Base-by-base conservation (phyloP, 2,797 vertebrate species). In the Melanogrammus aeglefinus region DNA sequence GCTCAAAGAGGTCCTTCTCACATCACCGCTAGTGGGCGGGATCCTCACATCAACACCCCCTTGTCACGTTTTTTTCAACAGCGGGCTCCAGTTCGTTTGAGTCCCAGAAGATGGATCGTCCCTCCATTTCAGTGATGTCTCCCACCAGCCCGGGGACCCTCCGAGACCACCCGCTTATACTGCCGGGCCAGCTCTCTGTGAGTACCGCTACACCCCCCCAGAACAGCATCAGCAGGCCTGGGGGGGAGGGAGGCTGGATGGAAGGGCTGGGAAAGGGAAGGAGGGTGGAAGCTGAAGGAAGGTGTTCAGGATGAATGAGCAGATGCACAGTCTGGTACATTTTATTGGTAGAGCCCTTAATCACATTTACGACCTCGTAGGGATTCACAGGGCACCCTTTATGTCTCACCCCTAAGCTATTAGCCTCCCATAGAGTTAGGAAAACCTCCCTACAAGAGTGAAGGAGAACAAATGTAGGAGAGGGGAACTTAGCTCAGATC, bases 1-100 rank as follows among this genome's bases (percentile, higher is more conserved):
- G n/a, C n/a, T 27, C 10, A 1, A 5, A 69, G 63, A n/a, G 0
- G 16, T 51, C 1, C 18, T 18, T 3, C 47, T 51, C 47, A 21
- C 47, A 51, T 2, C 47, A 29, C 66, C 27, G 9, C 8, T 70
- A 29, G 66, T 29, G 70, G 31, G 24, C 27, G 51, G 18, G 29
- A 33, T 16, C 12, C 21, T 31, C 29, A 33, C 70, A 1, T 33
- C 31, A 72, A 29, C 29, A 5, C 27, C 70, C 31, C 27, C 27
- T 16, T 33, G 27, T 14, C 70, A 5, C 70, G 75, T 21, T 24
- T 31, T 24, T 31, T 57, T 73, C 35, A 4, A 63, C 76, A 95
- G 96, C 93, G 91, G 97, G 98, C 91, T 99, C 97, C 69, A 99
- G 97, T 92, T 99, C 98, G 80, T 99, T 99, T 92, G 98, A 99